phyloP scores from a whole-genome alignment of 2,888 invertebrate genomes.

The Myathropa florea region DNA sequence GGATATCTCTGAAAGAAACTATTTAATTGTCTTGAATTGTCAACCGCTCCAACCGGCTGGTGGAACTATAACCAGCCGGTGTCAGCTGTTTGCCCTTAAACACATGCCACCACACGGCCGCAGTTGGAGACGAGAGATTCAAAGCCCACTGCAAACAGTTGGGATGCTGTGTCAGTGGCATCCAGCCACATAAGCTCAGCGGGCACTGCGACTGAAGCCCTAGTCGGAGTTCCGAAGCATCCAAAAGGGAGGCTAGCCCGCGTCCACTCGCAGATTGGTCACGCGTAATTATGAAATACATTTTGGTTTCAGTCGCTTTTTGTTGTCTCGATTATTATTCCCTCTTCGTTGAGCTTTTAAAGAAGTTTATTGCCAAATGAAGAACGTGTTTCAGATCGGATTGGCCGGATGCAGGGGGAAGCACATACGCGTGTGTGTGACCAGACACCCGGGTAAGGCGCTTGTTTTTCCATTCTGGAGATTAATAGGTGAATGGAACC shows the following conservation, averaged over 20 bases:
- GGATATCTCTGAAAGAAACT: not conserved
- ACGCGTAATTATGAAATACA: slow-evolving; percentile 33
- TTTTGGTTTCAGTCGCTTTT: not conserved
- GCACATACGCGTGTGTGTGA: slow-evolving; percentile 9
- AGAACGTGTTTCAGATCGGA: slow-evolving; percentile 38
- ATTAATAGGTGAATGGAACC: slow-evolving; percentile 47
- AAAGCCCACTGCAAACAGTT: too few relatives aligned
- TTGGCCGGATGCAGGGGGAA: too few relatives aligned
- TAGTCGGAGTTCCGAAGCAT: not conserved
- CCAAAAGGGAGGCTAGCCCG: too few relatives aligned
- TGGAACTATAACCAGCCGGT: not conserved
- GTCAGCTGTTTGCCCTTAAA: not conserved
- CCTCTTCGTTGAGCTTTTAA: slow-evolving; percentile 7
- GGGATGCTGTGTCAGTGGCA: too few relatives aligned
- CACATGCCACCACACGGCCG: too few relatives aligned
- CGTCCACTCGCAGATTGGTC: not conserved
- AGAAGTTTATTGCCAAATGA: slow-evolving; percentile 33
- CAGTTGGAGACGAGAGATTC: too few relatives aligned
- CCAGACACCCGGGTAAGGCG: not conserved
- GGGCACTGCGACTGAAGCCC: too few relatives aligned
- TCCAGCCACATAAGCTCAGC: too few relatives aligned
- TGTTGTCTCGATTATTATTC: slow-evolving; percentile 35
- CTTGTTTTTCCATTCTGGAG: slow-evolving; percentile 14
- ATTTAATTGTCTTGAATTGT: not conserved
- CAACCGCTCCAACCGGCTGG: not conserved